These are phyloP conservation scores for Crossaster papposus DNA, from an alignment of 53 echinoderm and acorn worm species.

Conservation along the genomic window DNA sequence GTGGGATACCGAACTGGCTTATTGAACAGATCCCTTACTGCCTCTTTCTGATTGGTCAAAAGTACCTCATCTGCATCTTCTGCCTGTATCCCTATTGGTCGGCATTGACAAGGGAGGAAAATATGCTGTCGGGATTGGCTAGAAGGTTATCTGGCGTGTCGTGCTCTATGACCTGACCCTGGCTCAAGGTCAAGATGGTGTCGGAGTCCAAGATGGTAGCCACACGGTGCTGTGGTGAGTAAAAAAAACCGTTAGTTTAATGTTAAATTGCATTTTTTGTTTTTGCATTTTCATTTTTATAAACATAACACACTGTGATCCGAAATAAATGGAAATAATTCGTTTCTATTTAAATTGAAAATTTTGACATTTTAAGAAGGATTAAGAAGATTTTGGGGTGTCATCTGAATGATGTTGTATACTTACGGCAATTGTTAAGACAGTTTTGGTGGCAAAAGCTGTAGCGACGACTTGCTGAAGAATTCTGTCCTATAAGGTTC, in stretches of 20 bases:
- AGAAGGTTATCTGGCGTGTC: conserved; percentile 70
- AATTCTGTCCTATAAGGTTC: conserved; percentile 60
- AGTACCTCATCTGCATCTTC: too few species aligned
- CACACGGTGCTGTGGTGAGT: conserved; percentile 74
- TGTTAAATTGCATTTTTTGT: too few species aligned
- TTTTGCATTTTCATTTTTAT: too few species aligned
- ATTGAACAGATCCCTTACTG: too few species aligned
- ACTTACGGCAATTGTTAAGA: conserved; percentile 79
- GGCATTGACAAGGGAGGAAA: conserved; percentile 76
- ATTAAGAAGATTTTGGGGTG: background rate
- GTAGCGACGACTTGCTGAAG: conserved; percentile 73
- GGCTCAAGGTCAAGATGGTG: conserved; percentile 73
- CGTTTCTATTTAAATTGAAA: too few species aligned
- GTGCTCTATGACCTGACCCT: conserved; percentile 73
- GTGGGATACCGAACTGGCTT: too few species aligned
- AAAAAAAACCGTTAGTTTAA: background rate
- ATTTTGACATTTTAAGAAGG: background rate
- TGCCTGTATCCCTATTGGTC: conserved; percentile 38
- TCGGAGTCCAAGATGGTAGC: conserved; percentile 84
- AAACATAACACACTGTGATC: too few species aligned
- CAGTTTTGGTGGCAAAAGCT: conserved; percentile 68
- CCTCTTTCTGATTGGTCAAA: too few species aligned
- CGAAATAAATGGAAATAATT: too few species aligned
- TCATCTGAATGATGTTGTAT: background rate
- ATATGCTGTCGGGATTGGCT: conserved; percentile 66